Conservation (phyloP, 2,888 invertebrate species). For the Drosophila mulleri region DNA sequence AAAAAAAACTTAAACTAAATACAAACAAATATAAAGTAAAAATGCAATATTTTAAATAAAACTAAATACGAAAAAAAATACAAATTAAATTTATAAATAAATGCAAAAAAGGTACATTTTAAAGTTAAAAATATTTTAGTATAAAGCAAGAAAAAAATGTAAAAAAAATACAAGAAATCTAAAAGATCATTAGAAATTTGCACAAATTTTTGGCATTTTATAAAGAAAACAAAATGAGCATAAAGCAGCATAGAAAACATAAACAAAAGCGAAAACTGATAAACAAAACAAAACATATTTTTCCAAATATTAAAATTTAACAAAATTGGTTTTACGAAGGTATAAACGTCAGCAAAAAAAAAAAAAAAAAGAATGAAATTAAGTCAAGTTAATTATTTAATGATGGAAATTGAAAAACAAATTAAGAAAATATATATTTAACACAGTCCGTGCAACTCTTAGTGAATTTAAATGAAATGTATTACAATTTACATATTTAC, state of each 20-base stretch:
- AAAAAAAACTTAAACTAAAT: conserved; percentile 27
- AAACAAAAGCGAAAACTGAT: conserved; percentile 53
- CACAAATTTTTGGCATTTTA: conserved; percentile 82
- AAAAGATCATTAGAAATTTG: conserved; percentile 75
- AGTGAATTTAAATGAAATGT: conserved; percentile 78
- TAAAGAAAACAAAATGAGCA: conserved; percentile 59
- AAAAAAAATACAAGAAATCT: conserved; percentile 34
- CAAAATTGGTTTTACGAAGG: conserved; percentile 73
- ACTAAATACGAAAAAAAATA: conserved; percentile 48
- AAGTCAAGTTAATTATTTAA: conserved; percentile 37
- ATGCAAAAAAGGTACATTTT: conserved; percentile 64
- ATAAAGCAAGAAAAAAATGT: conserved; percentile 49
- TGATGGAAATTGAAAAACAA: not conserved
- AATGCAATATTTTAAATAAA: conserved; percentile 78
- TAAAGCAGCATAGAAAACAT: conserved; percentile 51
- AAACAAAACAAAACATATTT: conserved; percentile 64
- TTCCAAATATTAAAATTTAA: conserved; percentile 50
- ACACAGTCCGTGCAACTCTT: conserved; percentile 80
- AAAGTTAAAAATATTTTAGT: conserved; percentile 76
- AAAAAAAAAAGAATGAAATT: conserved; percentile 29
- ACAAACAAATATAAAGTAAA: conserved; percentile 59
- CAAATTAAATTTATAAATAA: conserved; percentile 51
- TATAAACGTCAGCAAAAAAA: conserved; percentile 54
- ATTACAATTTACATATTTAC: conserved; percentile 73
- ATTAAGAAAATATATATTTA: conserved; percentile 24